These are phyloP conservation scores for Coelogynopora nodosa DNA, from an alignment of 2,888 invertebrate species.

Conservation along the genomic window DNA sequence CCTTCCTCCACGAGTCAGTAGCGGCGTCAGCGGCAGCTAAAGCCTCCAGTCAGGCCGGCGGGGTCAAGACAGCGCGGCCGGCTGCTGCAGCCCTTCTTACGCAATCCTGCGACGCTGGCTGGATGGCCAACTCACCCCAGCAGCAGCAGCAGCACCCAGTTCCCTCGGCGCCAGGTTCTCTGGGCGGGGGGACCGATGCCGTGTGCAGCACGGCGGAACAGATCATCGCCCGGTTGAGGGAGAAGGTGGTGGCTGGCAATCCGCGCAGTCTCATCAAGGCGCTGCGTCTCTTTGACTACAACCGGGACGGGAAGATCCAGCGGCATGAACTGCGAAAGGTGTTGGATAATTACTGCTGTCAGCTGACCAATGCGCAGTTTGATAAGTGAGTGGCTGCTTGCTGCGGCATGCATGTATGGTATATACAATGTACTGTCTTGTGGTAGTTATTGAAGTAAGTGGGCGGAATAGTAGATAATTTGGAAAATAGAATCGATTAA, in stretches of 20 bases:
- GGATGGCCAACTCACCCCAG: background rate
- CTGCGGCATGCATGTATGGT: background rate
- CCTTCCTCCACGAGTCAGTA: background rate
- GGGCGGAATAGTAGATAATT: too few species aligned
- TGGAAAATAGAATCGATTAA: too few species aligned
- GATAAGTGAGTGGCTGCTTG: slow-evolving; percentile 54
- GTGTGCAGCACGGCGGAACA: background rate
- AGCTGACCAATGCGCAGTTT: slow-evolving; percentile 57
- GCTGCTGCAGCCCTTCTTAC: background rate
- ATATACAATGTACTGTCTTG: background rate
- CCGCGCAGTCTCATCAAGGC: slow-evolving; percentile 46
- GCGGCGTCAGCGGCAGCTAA: too few species aligned
- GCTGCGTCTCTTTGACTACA: slow-evolving; percentile 59
- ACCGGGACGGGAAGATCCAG: slow-evolving; percentile 58
- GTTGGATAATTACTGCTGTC: slow-evolving; percentile 58
- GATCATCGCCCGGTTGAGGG: background rate
- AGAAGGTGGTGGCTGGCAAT: background rate
- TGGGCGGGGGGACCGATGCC: background rate
- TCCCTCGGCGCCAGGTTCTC: background rate
- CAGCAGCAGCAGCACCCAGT: background rate
- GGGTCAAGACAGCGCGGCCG: background rate
- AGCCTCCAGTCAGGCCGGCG: background rate
- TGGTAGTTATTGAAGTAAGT: background rate
- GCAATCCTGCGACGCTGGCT: background rate
- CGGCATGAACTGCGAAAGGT: slow-evolving; percentile 57